Evolutionary conservation across 2,888 invertebrate genomes (phyloP), one percentile per base, ranked within the genome.

Genomic region (Smittia sp.): DNA sequence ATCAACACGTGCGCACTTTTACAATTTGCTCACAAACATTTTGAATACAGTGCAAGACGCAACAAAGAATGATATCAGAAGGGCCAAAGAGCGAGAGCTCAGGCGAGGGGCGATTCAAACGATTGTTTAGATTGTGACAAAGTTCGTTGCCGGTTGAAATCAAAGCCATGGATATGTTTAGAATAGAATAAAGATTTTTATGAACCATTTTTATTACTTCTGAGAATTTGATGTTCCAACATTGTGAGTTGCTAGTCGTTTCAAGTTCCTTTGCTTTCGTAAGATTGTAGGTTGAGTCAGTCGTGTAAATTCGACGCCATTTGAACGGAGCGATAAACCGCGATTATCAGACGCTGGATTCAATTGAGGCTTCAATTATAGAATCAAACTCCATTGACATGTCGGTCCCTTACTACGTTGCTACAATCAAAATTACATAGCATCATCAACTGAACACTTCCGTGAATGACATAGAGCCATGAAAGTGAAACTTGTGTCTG

Each of bases 31-130:
- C 6, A 24, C 72, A n/a, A 46, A 62, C 7, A 74, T 74, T 38
- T 13, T 74, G 6, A 46, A 58, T 39, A 72, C 63, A 52, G n/a
- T 74, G 25, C 74, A 74, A 27, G 9, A 24, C 11, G 38, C 65
- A 52, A 38, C 72, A 22, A 74, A 54, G 58, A 54, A 25, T 72
- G 72, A 74, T 25, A 69, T 74, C 1, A 27, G 72, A 46, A 27
- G 66, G 24, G 74, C 74, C 1, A 74, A 72, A 22, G 72, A 74
- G 66, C 65, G 72, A 46, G 74, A 74, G 54, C 62, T 74, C 15
- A 24, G 54, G 66, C 46, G 2, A 6, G 46, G 46, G n/a, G 4
- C 46, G 9, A 32, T 32, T 32, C 15, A 52, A 54, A 73, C 1
- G 15, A 15, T 41, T 63, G 38, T 63, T 65, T 6, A 52, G 22